Conservation (phyloP, 2,888 invertebrate species). For the Rotaria socialis region DNA sequence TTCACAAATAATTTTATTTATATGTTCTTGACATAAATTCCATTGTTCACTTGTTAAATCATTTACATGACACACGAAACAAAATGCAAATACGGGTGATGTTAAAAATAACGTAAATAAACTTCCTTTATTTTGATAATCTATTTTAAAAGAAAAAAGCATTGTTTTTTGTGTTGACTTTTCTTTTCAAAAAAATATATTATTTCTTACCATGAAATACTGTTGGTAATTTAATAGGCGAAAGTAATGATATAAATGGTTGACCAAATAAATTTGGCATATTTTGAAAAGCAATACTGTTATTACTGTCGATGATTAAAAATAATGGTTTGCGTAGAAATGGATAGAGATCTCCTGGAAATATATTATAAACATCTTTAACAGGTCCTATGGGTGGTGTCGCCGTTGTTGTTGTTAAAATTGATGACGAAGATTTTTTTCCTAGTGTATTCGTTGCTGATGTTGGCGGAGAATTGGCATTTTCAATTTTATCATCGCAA, state of each 20-base stretch:
- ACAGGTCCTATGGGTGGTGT: not conserved
- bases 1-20: constrained; percentile 42
- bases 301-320: constrained; percentile 88
- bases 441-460: not conserved
- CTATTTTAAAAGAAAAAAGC: constrained; percentile 46
- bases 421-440: constrained; percentile 11
- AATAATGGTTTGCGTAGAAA: constrained; percentile 86
- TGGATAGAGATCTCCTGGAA: constrained; percentile 86
- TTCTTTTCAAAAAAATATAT: not conserved
- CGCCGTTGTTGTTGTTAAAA: not conserved
- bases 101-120: constrained; percentile 90
- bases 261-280: constrained; percentile 73
- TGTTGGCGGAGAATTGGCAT: not conserved
- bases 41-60: constrained; percentile 38
- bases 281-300: constrained; percentile 75
- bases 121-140: constrained; percentile 65
- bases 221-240: constrained; percentile 63
- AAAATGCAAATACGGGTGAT: constrained; percentile 83
- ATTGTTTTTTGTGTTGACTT: not conserved
- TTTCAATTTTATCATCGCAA: constrained; percentile 66
- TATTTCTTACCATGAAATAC: constrained; percentile 42
- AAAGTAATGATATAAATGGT: constrained; percentile 84
- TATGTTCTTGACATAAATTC: constrained; percentile 42
- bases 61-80: constrained; percentile 57
- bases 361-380: constrained; percentile 62